Percentiles rank a stretch among this genome's conserved stretches.
Conservation (phyloP, 2,797 vertebrate genomes). For the Orestias chungarensis region DNA sequence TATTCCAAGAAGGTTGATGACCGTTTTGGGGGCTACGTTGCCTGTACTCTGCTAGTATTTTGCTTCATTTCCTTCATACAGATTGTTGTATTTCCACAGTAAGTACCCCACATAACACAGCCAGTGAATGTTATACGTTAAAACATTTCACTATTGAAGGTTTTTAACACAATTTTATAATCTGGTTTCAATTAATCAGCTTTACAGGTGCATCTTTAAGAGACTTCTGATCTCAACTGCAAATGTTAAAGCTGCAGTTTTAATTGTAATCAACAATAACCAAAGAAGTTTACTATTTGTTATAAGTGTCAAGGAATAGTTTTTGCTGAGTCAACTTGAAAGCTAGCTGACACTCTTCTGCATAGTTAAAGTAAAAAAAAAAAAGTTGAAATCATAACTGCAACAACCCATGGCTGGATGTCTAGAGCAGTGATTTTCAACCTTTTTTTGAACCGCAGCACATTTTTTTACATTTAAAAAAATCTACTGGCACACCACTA, state of each 20-base stretch:
- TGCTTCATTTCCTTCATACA: constrained; percentile 96
- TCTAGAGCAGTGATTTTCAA: too few species aligned
- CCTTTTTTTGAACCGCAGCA: too few species aligned
- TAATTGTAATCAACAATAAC: neutral
- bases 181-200: neutral
- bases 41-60: constrained; percentile 92
- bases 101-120: constrained; percentile 67
- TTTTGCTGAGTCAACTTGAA: neutral
- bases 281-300: neutral
- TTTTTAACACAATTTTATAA: neutral
- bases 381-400: too few species aligned
- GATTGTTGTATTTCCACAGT: constrained; percentile 92
- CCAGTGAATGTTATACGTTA: neutral
- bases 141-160: neutral
- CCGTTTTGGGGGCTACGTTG: constrained; percentile 91
- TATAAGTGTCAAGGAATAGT: neutral
- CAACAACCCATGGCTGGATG: too few species aligned
- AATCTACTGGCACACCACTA: too few species aligned
- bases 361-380: neutral
- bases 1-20: constrained; percentile 95
- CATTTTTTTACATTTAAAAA: too few species aligned
- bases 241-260: neutral
- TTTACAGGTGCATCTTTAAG: neutral
- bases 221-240: neutral
- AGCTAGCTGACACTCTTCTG: neutral